phyloP scores from a whole-genome alignment of 1,140 invertebrate species.

The Drosophila biarmipes region DNA sequence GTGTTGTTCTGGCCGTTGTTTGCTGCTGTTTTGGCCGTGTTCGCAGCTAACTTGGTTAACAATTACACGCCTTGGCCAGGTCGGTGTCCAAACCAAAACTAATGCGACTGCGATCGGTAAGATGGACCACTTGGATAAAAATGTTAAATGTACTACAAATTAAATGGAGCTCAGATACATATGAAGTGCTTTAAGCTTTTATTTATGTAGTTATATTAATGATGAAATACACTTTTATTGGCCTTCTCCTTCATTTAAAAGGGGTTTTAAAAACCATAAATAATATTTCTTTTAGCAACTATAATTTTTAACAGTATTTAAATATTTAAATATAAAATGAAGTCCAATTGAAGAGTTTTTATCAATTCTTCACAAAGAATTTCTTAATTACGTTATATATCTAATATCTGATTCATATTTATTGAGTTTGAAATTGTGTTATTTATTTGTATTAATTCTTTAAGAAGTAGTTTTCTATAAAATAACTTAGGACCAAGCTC shows the following conservation, averaged over 20 bases:
- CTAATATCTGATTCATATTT: not conserved
- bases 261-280: no score
- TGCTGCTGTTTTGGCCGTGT: constrained; percentile 51
- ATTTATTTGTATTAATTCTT: no score
- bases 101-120: constrained; percentile 34
- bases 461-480: no score
- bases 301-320: no score
- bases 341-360: no score
- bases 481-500: not conserved
- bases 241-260: no score
- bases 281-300: no score
- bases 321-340: no score
- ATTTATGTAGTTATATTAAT: not conserved
- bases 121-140: constrained; percentile 14
- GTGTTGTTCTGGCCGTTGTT: constrained; percentile 40
- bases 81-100: constrained; percentile 61
- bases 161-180: not conserved
- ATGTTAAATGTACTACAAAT: not conserved
- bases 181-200: no score
- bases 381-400: no score
- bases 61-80: constrained; percentile 73
- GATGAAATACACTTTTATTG: no score
- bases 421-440: not conserved
- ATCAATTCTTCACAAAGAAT: no score
- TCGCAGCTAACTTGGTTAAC: constrained; percentile 75